Evolutionary conservation across 2,888 invertebrate species (phyloP).

Genomic region (Drosophila birchii): DNA sequence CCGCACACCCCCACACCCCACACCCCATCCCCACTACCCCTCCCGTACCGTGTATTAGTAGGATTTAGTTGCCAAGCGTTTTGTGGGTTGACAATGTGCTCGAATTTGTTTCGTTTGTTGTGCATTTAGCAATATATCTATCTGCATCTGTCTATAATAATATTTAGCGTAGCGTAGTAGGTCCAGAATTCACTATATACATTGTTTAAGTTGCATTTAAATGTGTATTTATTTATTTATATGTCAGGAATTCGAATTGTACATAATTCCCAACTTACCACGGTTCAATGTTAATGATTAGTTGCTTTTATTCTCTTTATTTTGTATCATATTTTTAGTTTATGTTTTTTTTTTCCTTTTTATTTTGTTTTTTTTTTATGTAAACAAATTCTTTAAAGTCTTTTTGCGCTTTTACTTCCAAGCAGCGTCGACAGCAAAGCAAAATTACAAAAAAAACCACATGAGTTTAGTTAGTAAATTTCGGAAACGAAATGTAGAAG

Average conservation of each 20-base stretch:
- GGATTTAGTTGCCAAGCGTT: constrained; percentile 60
- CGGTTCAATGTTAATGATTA: constrained; percentile 52
- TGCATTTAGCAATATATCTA: constrained; percentile 35
- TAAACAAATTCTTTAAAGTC: constrained; percentile 27
- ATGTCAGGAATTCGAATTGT: constrained; percentile 39
- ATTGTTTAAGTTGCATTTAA: constrained; percentile 33
- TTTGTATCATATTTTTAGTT: constrained; percentile 21
- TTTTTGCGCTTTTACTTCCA: constrained; percentile 68
- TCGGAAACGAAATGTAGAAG: constrained; percentile 3
- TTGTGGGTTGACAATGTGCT: constrained; percentile 65
- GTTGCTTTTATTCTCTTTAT: constrained; percentile 14
- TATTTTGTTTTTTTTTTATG: constrained; percentile 17
- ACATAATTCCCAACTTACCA: constrained; percentile 40
- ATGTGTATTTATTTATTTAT: constrained; percentile 43
- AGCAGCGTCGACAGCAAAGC: constrained; percentile 39
- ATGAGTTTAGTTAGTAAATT: constrained; percentile 17
- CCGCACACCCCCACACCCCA: not conserved
- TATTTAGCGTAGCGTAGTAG: constrained; percentile 14
- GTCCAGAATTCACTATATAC: not conserved
- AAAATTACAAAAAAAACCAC: constrained; percentile 24
- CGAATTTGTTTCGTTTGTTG: constrained; percentile 70
- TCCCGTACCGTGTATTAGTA: constrained; percentile 79
- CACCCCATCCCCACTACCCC: not conserved
- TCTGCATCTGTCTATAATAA: constrained; percentile 18
- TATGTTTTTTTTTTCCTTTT: not conserved